Evolutionary conservation across 2,888 invertebrate species (phyloP), one percentile per base, ranked within the genome.

Genomic region (Portevinia maculata): DNA sequence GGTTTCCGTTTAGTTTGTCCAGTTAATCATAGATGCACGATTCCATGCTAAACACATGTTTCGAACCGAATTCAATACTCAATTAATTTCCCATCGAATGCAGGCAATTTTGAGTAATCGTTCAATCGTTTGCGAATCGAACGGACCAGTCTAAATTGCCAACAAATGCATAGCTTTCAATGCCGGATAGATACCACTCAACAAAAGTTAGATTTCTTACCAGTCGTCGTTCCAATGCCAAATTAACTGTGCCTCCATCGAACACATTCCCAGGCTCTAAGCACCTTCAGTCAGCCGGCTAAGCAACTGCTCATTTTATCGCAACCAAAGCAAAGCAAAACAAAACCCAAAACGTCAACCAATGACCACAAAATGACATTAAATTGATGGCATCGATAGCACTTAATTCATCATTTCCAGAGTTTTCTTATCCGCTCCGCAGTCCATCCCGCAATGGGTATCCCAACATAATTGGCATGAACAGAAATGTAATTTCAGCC

Each of bases 381-480:
- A 83, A 83, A 83, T 83, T 83, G 83, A 83, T 83, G 83, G 83
- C 78, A 83, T 83, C 83, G 83, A 83, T 83, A 78, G 83, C 83
- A 83, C 83, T 83, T 83, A 83, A 83, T 83, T 83, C 83, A 73
- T 78, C 83, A 73, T 78, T 71, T 83, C 60, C 71, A 69, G 75
- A 65, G 70, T 70, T 75, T 75, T 70, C 37, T 75, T 75, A 75
- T 74, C 59, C 21, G 32, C 59, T 19, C n/a, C 74, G 13, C 59
- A 30, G 52, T 39, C 57, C 48, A 79, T 69, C 62, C 69, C 69
- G 62, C 78, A 44, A 24, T 37, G 48, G 32, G 24, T 60, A 62
- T 59, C 71, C 48, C 65, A 65, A 17, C 62, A 71, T 76, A 83
- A 83, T 83, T 83, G 83, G 64, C 83, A 73, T 78, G 71, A 78